Evolutionary conservation across 2,888 invertebrate species (phyloP), one percentile per base, ranked within the genome.

Genomic region (Watsonalla binaria): DNA sequence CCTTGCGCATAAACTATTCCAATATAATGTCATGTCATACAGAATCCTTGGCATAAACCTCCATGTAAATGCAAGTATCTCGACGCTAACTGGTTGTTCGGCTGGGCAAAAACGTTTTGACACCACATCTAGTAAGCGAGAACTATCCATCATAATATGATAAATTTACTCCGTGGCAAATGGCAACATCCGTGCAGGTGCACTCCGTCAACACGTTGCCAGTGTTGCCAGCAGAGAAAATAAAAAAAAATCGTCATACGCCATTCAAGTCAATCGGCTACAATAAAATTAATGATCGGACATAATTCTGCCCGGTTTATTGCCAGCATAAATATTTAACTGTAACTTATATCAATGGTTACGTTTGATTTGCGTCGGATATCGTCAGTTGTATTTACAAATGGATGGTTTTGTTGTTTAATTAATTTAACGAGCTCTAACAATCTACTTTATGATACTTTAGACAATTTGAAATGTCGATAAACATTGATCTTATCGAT

Each of bases 241-340:
- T 54, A 72, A 70, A 68, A 66, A 70, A 64, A 63, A 73, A 62
- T 63, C 64, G 68, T 74, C 77, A 66, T 72, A 70, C 70, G 67
- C 85, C 80, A 85, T 86, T 86, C 80, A 86, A 86, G 80, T 83
- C 85, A 86, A 86, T 84, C 70, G 76, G 73, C 74, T 76, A 81
- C 76, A 81, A 79, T 82, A 82, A 83, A 79, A 83, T 78, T 82
- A 83, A 82, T 80, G 80, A 76, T 73, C 59, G 59, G 59, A 74
- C 78, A 75, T 77, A 73, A 75, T 75, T 77, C 76, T 67, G 68
- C 76, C 74, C 66, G 60, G 59, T 68, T 68, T 77, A 76, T 68
- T 63, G 62, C 54, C 52, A 54, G 58, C 63, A 74, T 77, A 67
- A 74, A 74, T 72, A 72, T 76, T 71, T 63, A 63, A 60, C 62